A percentile compares a stretch with the other conserved stretches of the same genome.
Conservation (phyloP, 1,140 invertebrate species). For the Caenorhabditis remanei region DNA sequence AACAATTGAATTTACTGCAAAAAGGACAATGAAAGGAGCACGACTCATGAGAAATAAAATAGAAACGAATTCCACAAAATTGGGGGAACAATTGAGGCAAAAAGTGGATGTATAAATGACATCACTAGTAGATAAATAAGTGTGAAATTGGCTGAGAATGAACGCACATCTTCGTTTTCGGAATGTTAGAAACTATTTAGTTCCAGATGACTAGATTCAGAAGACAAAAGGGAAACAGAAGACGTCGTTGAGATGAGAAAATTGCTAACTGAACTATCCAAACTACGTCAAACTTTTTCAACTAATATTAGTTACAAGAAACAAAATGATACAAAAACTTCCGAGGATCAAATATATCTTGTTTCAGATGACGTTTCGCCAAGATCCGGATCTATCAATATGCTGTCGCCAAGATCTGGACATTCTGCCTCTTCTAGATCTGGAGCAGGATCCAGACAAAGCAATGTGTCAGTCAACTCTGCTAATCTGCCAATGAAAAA, state of each 20-base stretch:
- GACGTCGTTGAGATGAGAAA: background rate
- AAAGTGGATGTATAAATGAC: background rate
- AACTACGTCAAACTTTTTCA: background rate
- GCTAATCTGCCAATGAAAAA: conserved; percentile 44
- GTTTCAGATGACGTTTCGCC: conserved; percentile 26
- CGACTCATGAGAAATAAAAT: conserved; percentile 6
- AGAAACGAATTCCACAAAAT: background rate
- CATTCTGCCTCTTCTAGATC: conserved; percentile 48
- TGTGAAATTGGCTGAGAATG: background rate
- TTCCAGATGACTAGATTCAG: background rate
- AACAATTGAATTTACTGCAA: background rate
- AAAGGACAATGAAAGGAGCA: background rate
- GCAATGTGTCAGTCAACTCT: conserved; percentile 30
- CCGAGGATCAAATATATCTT: background rate
- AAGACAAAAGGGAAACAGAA: background rate
- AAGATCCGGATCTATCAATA: conserved; percentile 41
- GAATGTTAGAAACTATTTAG: background rate
- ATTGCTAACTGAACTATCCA: background rate
- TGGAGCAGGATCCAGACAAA: conserved; percentile 38
- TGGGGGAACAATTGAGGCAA: background rate
- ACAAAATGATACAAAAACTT: background rate
- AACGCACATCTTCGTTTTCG: background rate
- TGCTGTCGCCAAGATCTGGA: conserved; percentile 18
- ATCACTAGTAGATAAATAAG: background rate
- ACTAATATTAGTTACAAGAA: background rate